These are phyloP conservation scores for Nasua narica DNA, from an alignment of 2,797 vertebrate species.

Conservation along the genomic window DNA sequence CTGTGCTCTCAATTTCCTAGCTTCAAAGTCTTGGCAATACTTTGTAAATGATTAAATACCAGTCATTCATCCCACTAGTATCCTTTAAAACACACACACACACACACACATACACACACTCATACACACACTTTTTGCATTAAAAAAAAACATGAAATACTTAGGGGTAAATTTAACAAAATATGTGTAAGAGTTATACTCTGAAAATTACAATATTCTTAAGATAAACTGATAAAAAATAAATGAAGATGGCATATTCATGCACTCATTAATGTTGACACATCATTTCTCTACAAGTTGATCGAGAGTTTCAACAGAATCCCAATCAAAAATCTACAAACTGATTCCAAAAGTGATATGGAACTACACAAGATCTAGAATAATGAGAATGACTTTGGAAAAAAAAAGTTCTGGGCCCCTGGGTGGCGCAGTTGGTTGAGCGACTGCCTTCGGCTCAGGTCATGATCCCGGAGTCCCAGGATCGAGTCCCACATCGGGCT, in stretches of 20 bases:
- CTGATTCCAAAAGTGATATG: background rate
- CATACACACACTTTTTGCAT: background rate
- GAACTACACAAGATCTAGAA: background rate
- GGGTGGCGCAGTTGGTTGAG: no score
- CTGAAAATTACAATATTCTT: background rate
- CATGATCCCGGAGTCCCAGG: no score
- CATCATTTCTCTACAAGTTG: background rate
- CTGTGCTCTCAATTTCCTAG: background rate
- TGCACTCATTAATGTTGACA: background rate
- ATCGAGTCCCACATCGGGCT: no score
- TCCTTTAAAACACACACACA: background rate
- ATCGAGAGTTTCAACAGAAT: background rate
- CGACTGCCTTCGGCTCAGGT: no score
- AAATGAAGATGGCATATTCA: background rate
- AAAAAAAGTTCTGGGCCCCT: no score
- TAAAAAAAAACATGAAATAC: background rate
- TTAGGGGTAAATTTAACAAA: background rate
- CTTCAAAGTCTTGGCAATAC: background rate
- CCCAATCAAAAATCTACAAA: background rate
- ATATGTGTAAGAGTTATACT: background rate
- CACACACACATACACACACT: no score
- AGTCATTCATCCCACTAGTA: background rate
- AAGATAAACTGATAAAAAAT: background rate
- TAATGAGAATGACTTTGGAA: background rate
- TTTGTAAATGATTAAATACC: slow-evolving; percentile 50